phyloP scores from a whole-genome alignment of 2,888 invertebrate genomes.

The Limnephilus lunatus region DNA sequence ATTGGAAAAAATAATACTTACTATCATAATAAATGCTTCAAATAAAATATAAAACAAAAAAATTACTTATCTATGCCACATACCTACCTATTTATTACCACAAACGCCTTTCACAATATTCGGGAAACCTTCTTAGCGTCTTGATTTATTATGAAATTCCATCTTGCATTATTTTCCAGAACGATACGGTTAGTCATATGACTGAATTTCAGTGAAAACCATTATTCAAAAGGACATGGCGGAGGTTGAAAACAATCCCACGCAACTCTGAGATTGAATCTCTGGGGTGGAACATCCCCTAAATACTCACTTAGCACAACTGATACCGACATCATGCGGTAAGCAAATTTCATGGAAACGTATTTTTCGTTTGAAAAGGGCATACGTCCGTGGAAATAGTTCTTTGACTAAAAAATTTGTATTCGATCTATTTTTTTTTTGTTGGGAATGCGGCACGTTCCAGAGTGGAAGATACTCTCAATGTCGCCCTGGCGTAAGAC shows the following conservation, averaged over 20 bases:
- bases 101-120: constrained; percentile 7
- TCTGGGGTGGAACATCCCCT: not conserved
- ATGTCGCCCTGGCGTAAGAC: too few species aligned
- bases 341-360: not conserved
- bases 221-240: constrained; percentile 13
- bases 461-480: too few species aligned
- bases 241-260: constrained; percentile 10
- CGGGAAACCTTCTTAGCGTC: not conserved
- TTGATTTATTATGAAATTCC: constrained; percentile 39
- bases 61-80: not conserved
- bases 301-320: constrained; percentile 9
- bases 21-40: not conserved
- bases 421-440: not conserved
- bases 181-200: constrained; percentile 30
- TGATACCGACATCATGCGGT: not conserved
- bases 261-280: constrained; percentile 13
- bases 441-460: too few species aligned
- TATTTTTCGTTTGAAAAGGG: not conserved
- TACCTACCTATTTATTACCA: not conserved
- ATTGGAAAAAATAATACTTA: not conserved
- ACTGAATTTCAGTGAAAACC: constrained; percentile 20
- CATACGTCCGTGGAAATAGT: not conserved
- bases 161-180: constrained; percentile 32
- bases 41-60: not conserved
- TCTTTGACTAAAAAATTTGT: not conserved